Conservation (phyloP, 2,888 invertebrate species). For the Pyralis farinalis region DNA sequence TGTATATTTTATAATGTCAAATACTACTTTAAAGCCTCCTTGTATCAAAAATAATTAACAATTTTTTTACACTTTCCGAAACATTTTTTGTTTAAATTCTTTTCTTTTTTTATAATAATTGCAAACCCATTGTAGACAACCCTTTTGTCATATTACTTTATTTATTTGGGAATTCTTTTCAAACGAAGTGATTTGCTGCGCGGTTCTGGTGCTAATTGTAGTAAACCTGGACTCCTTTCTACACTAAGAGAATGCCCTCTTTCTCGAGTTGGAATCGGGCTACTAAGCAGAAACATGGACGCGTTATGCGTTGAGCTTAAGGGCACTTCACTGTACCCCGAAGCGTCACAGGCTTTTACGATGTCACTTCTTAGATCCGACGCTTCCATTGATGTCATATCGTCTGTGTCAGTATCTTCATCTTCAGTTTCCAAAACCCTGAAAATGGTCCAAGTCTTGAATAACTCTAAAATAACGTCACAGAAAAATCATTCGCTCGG, state of each 20-base stretch:
- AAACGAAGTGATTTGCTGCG: constrained; percentile 68
- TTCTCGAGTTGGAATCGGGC: constrained; percentile 40
- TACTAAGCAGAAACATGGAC: constrained; percentile 30
- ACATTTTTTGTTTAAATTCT: not conserved
- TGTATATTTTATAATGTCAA: not conserved
- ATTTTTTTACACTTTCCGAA: constrained; percentile 12
- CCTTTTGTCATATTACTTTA: constrained; percentile 24
- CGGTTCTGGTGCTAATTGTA: constrained; percentile 46
- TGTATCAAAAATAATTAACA: constrained; percentile 43
- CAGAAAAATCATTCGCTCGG: constrained; percentile 14
- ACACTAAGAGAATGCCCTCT: constrained; percentile 60
- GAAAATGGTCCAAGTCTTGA: constrained; percentile 22
- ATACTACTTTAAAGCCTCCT: constrained; percentile 13
- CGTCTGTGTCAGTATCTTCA: constrained; percentile 43
- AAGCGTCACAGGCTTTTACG: constrained; percentile 34
- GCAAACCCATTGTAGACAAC: not conserved
- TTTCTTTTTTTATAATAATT: too few relatives aligned
- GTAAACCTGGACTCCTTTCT: constrained; percentile 47
- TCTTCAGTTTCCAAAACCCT: constrained; percentile 47
- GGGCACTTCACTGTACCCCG: constrained; percentile 43
- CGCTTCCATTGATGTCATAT: constrained; percentile 42
- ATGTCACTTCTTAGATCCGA: constrained; percentile 50
- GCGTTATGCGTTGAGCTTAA: constrained; percentile 37
- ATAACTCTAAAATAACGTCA: not conserved
- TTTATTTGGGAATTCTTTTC: constrained; percentile 42